Base-by-base conservation (phyloP, 2,888 invertebrate genomes). In the Eupelmus urozonus region DNA sequence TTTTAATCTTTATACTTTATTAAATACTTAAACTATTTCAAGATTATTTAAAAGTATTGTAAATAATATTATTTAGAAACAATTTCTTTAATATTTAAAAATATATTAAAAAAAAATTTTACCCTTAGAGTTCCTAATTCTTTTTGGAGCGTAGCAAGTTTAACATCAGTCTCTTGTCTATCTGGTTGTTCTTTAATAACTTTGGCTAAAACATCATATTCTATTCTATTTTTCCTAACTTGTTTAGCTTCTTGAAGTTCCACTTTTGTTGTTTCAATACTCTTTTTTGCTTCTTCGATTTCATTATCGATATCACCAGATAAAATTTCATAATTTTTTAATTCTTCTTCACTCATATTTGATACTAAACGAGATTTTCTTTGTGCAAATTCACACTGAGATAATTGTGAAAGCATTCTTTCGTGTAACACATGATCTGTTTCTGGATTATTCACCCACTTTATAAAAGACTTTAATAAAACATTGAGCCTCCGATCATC, bases 151-250 rank as follows among this genome's bases (percentile, higher is more conserved):
- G 92, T 92, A 60, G 93, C 92, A 1, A 97, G 91, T 81, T 93
- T 92, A 51, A 93, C 92, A 82, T 94, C 93, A 0, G 95, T 96
- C 81, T 95, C 95, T 85, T 94, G 95, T 82, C 98, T 92, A 86
- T 97, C 97, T 0, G 98, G 97, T 87, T 98, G 97, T 85, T 95
- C 94, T 83, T 94, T 95, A 80, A 98, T 98, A 0, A 97, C 94
- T 88, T 96, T 96, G 0, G 98, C 98, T 53, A 98, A 87, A 13
- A 97, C 94, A 91, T 98, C 97, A 90, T 98, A 98, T 88, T 98
- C 97, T 91, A 96, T 95, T 85, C 96, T 93, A 88, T 98, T 97
- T 87, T 96, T 96, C 16, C 98, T 93, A 29, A 97, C 94, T 82
- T 95, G 94, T 88, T 96, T 96, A 0, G 97, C 97, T 85, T 95